These are phyloP conservation scores for Balanococcus diminutus DNA, from an alignment of 2,888 invertebrate species.

Conservation along the genomic window DNA sequence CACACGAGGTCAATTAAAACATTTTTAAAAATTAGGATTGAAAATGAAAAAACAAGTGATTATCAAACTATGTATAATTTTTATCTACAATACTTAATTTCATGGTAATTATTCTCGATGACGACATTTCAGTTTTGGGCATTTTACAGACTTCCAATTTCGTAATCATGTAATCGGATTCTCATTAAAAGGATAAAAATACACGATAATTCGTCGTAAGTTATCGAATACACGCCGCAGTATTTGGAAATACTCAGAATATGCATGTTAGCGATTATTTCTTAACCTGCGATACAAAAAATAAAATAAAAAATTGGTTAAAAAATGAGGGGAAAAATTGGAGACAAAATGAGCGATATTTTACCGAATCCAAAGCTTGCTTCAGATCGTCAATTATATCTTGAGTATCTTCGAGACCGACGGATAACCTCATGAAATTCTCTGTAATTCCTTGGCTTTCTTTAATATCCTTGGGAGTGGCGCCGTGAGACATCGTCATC, in stretches of 20 bases:
- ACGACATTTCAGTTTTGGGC: not conserved
- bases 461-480: conserved; percentile 78
- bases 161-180: not conserved
- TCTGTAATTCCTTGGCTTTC: conserved; percentile 79
- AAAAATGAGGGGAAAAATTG: not conserved
- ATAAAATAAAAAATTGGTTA: too few species aligned
- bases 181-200: not conserved
- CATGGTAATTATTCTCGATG: not conserved
- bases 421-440: conserved; percentile 82
- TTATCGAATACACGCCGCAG: not conserved
- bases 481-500: conserved; percentile 92
- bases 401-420: conserved; percentile 85
- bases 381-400: conserved; percentile 86
- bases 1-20: not conserved
- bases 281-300: not conserved
- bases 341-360: too few species aligned
- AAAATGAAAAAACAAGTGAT: not conserved
- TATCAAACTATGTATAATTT: not conserved
- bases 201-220: not conserved
- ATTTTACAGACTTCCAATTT: not conserved
- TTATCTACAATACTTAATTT: conserved; percentile 7
- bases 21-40: not conserved
- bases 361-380: conserved; percentile 66
- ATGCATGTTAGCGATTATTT: not conserved
- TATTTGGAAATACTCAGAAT: not conserved